These are phyloP conservation scores for Ambastaia sidthimunki DNA, from an alignment of 2,797 vertebrate genomes.

Conservation along the genomic window DNA sequence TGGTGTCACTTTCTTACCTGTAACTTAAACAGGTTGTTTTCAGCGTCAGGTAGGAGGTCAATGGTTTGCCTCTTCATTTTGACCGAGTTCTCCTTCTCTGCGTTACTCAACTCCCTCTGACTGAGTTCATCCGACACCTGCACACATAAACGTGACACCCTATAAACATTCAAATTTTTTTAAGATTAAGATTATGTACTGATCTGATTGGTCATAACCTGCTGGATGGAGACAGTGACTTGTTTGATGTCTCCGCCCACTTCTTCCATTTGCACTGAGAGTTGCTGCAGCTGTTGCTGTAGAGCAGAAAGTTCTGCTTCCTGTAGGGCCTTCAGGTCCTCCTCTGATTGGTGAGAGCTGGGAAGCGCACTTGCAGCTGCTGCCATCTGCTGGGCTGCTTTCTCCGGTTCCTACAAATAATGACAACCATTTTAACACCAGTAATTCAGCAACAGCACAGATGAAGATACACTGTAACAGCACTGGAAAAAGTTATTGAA, in stretches of 20 bases:
- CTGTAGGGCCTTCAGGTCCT: conserved; percentile 75
- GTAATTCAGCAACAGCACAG: not conserved
- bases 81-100: conserved; percentile 75
- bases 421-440: not conserved
- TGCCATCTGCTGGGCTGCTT: conserved; percentile 64
- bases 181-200: not conserved
- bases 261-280: conserved; percentile 77
- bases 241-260: conserved; percentile 78
- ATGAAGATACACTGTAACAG: not conserved
- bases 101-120: conserved; percentile 74
- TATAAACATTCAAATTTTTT: not conserved
- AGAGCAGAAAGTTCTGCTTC: conserved; percentile 79
- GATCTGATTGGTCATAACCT: conserved; percentile 71
- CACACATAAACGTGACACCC: conserved; percentile 19
- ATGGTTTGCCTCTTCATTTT: conserved; percentile 83
- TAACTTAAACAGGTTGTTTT: conserved; percentile 83
- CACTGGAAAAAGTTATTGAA: not conserved
- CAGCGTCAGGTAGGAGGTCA: conserved; percentile 82
- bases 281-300: conserved; percentile 77
- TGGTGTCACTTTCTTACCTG: conserved; percentile 75
- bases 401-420: conserved; percentile 72
- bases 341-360: conserved; percentile 71
- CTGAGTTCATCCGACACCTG: conserved; percentile 82
- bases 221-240: conserved; percentile 75
- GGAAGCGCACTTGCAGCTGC: conserved; percentile 64